Conservation (phyloP, 2,888 invertebrate species). For the Lypha dubia region DNA sequence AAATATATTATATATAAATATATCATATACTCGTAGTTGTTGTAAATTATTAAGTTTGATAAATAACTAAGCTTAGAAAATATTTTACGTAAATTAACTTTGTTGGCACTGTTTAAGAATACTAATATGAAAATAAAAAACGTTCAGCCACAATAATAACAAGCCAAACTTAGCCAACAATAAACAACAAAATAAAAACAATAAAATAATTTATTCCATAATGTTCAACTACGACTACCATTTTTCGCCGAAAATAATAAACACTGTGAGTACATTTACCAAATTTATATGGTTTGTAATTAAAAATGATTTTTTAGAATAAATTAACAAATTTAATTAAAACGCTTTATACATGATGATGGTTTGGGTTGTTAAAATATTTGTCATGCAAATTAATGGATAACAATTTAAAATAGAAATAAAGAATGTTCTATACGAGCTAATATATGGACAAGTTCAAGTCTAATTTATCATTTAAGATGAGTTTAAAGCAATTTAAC, state of each 20-base stretch:
- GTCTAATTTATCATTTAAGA: background rate
- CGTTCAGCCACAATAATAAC: slow-evolving; percentile 7
- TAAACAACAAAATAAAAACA: slow-evolving; percentile 29
- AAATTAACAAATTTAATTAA: slow-evolving; percentile 1
- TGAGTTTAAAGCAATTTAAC: background rate
- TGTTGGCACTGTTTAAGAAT: slow-evolving; percentile 37
- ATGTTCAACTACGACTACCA: background rate
- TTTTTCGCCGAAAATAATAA: background rate
- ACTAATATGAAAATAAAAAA: slow-evolving; percentile 41
- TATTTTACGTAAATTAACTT: slow-evolving; percentile 41
- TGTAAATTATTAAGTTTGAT: too few relatives aligned
- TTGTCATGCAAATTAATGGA: background rate
- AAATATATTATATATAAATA: too few relatives aligned
- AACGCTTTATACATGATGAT: background rate
- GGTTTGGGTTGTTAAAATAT: background rate
- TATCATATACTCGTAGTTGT: too few relatives aligned
- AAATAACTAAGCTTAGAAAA: slow-evolving; percentile 14
- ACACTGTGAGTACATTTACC: slow-evolving; percentile 27
- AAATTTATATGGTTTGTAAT: slow-evolving; percentile 13
- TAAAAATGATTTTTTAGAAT: slow-evolving; percentile 1
- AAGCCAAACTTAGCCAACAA: slow-evolving; percentile 4
- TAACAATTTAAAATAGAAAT: background rate
- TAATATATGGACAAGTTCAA: background rate
- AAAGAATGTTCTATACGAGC: too few relatives aligned
- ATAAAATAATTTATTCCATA: slow-evolving; percentile 22